Conservation (phyloP, 2,797 vertebrate genomes). For the Galaxias olidus region DNA sequence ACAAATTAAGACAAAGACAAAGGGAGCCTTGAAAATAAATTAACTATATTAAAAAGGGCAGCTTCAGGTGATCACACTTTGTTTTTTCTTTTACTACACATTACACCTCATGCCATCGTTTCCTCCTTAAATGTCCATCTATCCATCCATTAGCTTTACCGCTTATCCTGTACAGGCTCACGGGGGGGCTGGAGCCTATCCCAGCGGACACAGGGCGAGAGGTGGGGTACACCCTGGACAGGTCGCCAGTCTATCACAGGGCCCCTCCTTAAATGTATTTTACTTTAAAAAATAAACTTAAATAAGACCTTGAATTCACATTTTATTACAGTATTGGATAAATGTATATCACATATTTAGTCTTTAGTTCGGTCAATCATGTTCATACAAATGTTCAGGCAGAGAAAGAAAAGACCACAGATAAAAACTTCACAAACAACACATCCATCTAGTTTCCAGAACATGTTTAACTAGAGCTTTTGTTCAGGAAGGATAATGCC, state of each 20-base stretch:
- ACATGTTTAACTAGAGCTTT: too few species aligned
- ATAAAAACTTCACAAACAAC: constrained; percentile 63
- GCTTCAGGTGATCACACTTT: constrained; percentile 65
- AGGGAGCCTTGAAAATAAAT: constrained; percentile 76
- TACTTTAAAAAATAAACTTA: constrained; percentile 65
- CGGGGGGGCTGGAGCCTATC: too few species aligned
- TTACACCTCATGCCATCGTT: constrained; percentile 78
- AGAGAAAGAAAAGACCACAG: constrained; percentile 68
- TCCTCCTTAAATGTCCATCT: constrained; percentile 24
- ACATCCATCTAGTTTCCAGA: constrained; percentile 23
- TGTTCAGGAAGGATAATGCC: too few species aligned
- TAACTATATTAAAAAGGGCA: constrained; percentile 80
- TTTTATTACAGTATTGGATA: constrained; percentile 72
- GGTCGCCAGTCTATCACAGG: too few species aligned
- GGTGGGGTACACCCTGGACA: too few species aligned
- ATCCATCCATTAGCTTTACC: too few species aligned
- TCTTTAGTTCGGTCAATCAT: constrained; percentile 61
- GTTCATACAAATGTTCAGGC: constrained; percentile 73
- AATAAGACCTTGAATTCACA: constrained; percentile 61
- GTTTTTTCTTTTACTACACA: constrained; percentile 67
- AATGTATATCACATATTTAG: constrained; percentile 70
- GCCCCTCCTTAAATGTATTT: constrained; percentile 37
- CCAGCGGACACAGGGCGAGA: too few species aligned
- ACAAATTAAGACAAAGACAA: constrained; percentile 66
- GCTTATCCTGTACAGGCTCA: too few species aligned